Percentiles rank a stretch among this genome's conserved stretches.
Conservation (phyloP, 2,888 invertebrate genomes). For the Ethmia dodecea region DNA sequence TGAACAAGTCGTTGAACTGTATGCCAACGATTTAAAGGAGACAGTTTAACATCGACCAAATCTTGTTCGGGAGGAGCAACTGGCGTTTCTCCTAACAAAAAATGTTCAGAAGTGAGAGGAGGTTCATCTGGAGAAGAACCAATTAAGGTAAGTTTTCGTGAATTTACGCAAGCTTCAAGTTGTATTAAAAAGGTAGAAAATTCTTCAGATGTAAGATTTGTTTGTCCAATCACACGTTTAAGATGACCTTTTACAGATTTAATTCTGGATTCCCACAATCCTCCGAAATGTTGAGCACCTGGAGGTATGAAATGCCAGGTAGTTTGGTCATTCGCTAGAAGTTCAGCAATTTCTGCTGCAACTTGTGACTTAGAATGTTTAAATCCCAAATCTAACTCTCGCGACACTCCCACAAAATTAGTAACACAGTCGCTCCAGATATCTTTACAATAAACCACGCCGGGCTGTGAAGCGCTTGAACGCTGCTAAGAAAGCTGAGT, state of each 20-base stretch:
- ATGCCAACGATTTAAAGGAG: not conserved
- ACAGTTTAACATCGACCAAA: not conserved
- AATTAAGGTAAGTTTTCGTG: conserved; percentile 20
- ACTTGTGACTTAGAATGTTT: not conserved
- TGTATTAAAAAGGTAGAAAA: conserved; percentile 18
- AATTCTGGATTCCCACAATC: conserved; percentile 14
- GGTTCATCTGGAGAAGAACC: conserved; percentile 22
- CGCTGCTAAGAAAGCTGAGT: not conserved
- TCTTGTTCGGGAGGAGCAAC: not conserved
- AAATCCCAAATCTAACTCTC: not conserved
- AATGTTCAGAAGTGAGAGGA: conserved; percentile 32
- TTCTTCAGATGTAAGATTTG: conserved; percentile 1
- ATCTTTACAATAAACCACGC: not conserved
- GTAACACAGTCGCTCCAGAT: conserved; percentile 2
- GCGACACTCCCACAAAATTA: not conserved
- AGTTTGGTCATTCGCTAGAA: not conserved
- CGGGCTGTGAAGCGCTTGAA: not conserved
- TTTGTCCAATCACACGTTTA: conserved; percentile 1
- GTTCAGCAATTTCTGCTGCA: conserved; percentile 1
- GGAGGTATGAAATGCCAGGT: conserved; percentile 11
- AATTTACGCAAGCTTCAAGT: conserved; percentile 23
- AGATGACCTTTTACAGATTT: conserved; percentile 11
- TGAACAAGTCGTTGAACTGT: not conserved
- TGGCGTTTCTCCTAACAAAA: conserved; percentile 19
- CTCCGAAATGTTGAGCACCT: conserved; percentile 16